Evolutionary conservation across 30 jellyfish, hydroid and myxozoan species (phyloP).

Genomic region (Phacellophora camtschatica): DNA sequence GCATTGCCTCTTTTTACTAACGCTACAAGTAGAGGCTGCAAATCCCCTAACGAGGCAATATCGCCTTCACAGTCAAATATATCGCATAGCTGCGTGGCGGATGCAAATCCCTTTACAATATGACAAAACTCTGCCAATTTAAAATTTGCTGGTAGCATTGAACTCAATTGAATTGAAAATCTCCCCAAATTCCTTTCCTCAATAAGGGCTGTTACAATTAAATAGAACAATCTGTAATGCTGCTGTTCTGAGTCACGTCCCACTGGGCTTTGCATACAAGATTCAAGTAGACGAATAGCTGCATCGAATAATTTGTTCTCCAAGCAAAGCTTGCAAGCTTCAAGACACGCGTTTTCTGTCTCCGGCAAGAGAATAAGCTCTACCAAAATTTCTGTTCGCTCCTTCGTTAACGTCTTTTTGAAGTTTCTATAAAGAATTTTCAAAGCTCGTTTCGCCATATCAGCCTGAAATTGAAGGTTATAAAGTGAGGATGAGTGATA

Average conservation of each 20-base stretch:
- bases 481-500: too few relatives aligned
- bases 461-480: slow-evolving; percentile 3
- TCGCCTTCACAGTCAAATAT: background rate
- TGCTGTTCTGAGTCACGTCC: background rate
- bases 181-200: background rate
- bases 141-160: slow-evolving; percentile 33
- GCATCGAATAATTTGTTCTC: slow-evolving; percentile 7
- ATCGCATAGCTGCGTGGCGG: slow-evolving; percentile 10
- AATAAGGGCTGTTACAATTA: slow-evolving; percentile 27
- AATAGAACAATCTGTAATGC: slow-evolving; percentile 23
- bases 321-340: slow-evolving; percentile 14
- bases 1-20: background rate
- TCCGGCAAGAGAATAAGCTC: slow-evolving; percentile 16
- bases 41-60: slow-evolving; percentile 13
- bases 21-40: slow-evolving; percentile 10
- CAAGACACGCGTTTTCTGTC: background rate
- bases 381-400: slow-evolving; percentile 43
- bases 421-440: background rate
- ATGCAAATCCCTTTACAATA: slow-evolving; percentile 23
- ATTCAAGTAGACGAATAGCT: slow-evolving; percentile 38
- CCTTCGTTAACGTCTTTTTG: background rate
- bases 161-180: slow-evolving; percentile 1
- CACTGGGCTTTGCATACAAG: too few relatives aligned
- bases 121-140: slow-evolving; percentile 25
- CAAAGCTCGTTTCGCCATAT: slow-evolving; percentile 24